These are phyloP conservation scores for Nycteola revayana DNA, from an alignment of 2,888 invertebrate genomes.

Conservation along the genomic window DNA sequence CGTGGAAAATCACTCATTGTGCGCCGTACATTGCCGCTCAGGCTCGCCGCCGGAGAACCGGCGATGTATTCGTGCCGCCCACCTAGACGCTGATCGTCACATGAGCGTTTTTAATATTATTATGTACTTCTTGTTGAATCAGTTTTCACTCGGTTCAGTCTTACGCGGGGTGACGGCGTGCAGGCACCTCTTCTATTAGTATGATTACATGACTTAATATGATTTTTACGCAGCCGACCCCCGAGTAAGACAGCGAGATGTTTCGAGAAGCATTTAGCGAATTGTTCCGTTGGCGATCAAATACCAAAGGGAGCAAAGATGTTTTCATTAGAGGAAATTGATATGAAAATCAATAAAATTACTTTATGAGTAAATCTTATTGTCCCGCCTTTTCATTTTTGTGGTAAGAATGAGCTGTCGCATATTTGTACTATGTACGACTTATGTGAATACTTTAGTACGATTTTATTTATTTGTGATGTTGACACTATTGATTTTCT, in stretches of 20 bases:
- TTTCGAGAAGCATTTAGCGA: slow-evolving; percentile 61
- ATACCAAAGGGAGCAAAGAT: slow-evolving; percentile 65
- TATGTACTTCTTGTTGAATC: slow-evolving; percentile 58
- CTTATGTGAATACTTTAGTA: slow-evolving; percentile 78
- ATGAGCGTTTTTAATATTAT: slow-evolving; percentile 56
- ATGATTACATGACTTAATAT: slow-evolving; percentile 9
- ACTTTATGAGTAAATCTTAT: slow-evolving; percentile 65
- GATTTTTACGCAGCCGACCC: slow-evolving; percentile 28
- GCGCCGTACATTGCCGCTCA: slow-evolving; percentile 56
- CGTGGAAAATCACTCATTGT: slow-evolving; percentile 61
- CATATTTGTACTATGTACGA: slow-evolving; percentile 75
- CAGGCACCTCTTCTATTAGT: slow-evolving; percentile 18
- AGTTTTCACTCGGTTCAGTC: slow-evolving; percentile 54
- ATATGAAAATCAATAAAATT: slow-evolving; percentile 65
- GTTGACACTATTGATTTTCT: slow-evolving; percentile 81
- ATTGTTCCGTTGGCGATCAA: slow-evolving; percentile 56
- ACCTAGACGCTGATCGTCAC: slow-evolving; percentile 45
- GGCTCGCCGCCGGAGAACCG: slow-evolving; percentile 28
- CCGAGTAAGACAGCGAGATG: slow-evolving; percentile 36
- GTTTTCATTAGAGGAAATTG: slow-evolving; percentile 55
- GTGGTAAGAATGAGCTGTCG: slow-evolving; percentile 72
- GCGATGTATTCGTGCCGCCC: slow-evolving; percentile 49
- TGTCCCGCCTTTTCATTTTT: slow-evolving; percentile 73
- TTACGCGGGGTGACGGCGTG: slow-evolving; percentile 49
- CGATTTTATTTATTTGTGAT: slow-evolving; percentile 82